Conservation (phyloP, 2,113 vertebrate genomes). For the Leptosomus discolor region DNA sequence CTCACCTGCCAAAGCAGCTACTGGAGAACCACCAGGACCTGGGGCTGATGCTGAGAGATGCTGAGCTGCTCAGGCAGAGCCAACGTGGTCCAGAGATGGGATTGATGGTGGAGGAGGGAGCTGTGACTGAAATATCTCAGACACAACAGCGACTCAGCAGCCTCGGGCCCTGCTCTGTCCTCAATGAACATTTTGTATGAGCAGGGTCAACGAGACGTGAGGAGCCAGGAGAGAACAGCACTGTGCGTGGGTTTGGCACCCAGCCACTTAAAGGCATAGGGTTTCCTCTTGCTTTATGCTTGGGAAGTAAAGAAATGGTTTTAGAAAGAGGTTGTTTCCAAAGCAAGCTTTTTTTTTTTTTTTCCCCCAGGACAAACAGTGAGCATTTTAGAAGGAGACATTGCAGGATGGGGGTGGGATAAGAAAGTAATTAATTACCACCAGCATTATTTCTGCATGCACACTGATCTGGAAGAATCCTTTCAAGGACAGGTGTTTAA, state of each 20-base stretch:
- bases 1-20: not conserved
- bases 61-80: not conserved
- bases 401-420: not conserved
- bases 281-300: not conserved
- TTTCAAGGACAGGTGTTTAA: constrained; percentile 34
- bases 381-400: not conserved
- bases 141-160: not conserved
- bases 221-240: not conserved
- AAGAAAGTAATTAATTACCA: not conserved
- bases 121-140: constrained; percentile 27
- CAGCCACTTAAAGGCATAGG: not conserved
- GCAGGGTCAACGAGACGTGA: not conserved
- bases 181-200: constrained; percentile 37
- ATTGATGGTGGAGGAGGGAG: not conserved
- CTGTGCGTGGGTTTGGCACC: not conserved
- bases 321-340: not conserved
- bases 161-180: not conserved
- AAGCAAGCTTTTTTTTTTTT: not conserved
- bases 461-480: not conserved
- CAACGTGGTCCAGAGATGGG: accelerated
- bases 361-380: not conserved
- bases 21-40: not conserved
- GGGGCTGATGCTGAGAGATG: not conserved
- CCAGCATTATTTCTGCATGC: not conserved
- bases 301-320: not conserved